Base-by-base conservation (phyloP, 2,113 vertebrate genomes). In the Campylomormyrus numenius region DNA sequence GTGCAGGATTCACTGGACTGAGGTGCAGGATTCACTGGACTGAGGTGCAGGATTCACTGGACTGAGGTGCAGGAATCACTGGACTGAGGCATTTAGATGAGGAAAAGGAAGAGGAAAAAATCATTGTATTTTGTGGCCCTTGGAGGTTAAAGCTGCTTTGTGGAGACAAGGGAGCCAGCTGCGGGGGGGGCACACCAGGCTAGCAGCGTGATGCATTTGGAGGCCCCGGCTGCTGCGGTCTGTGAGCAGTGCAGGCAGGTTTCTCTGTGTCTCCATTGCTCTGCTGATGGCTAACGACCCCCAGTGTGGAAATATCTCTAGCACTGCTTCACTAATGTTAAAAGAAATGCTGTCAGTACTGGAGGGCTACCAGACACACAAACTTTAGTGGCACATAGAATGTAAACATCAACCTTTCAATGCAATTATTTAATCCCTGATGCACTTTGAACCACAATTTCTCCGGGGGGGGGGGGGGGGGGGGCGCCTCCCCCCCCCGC, bases 1-100 rank as follows among this genome's bases (percentile, higher is more conserved):
- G 21, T 1, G 3, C 2, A 0, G 0, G 27, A 15, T 11, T 13
- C 4, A 31, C 62, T 0, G 62, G 1, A 4, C 27, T 70, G 62
- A 27, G 53, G 53, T 19, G 0, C 0, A 4, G 0, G 53, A 21
- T 27, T 27, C 0, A 86, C 45, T 0, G 52, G 17, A 19, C 4
- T 56, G 19, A 21, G 52, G 52, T 0, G 1, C 15, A 0, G 3
- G 53, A 19, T 62, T n/a, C 3, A 86, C 45, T 0, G 53, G 19
- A 19, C 4, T 56, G 19, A 21, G 53, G 53, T 1, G 0, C 15
- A 0, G 5, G 52, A 1, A 11, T 86, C 19, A 21, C 21, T 0
- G 19, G 19, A 3, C 52, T 56, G 19, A 21, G 19, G 24, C 49
- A 2, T 45, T 74, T 11, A 15, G 66, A 74, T 5, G 27, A 27